Evolutionary conservation across 2,888 invertebrate species (phyloP).

Genomic region (Xestia ashworthii): DNA sequence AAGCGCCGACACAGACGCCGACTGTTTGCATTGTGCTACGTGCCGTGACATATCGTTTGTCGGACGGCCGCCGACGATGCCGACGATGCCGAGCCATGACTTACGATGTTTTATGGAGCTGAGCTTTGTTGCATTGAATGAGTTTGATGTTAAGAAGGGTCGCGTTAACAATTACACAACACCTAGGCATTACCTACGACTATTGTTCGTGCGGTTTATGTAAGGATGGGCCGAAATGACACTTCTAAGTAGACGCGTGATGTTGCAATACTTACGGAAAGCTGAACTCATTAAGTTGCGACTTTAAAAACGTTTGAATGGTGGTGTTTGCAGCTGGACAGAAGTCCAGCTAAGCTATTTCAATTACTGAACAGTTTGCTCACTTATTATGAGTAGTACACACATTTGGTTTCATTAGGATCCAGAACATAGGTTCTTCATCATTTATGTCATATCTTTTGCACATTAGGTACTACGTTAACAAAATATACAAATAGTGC

Average conservation of each 20-base stretch:
- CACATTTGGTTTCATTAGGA: not conserved
- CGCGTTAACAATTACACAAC: slow-evolving; percentile 81
- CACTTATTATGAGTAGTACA: not conserved
- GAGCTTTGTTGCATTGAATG: slow-evolving; percentile 82
- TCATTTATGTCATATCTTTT: not conserved
- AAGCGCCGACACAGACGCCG: slow-evolving; percentile 87
- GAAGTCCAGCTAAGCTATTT: slow-evolving; percentile 11
- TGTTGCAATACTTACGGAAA: slow-evolving; percentile 74
- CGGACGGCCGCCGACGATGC: slow-evolving; percentile 78
- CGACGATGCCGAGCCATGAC: slow-evolving; percentile 74
- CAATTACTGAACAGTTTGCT: not conserved
- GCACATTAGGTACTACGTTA: not conserved
- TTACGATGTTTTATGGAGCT: slow-evolving; percentile 79
- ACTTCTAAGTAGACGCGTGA: slow-evolving; percentile 72
- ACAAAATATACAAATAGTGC: slow-evolving; percentile 18
- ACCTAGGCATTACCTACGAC: slow-evolving; percentile 74
- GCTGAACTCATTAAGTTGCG: slow-evolving; percentile 52
- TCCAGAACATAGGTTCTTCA: not conserved
- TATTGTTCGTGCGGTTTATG: slow-evolving; percentile 74
- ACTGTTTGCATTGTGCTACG: slow-evolving; percentile 90
- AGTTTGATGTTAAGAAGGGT: slow-evolving; percentile 76
- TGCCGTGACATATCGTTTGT: slow-evolving; percentile 89
- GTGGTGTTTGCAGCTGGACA: no score
- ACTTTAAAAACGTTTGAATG: slow-evolving; percentile 45
- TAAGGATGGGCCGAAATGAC: slow-evolving; percentile 69